phyloP scores from a whole-genome alignment of 2,113 vertebrate species.

The Pomatostomus ruficeps region DNA sequence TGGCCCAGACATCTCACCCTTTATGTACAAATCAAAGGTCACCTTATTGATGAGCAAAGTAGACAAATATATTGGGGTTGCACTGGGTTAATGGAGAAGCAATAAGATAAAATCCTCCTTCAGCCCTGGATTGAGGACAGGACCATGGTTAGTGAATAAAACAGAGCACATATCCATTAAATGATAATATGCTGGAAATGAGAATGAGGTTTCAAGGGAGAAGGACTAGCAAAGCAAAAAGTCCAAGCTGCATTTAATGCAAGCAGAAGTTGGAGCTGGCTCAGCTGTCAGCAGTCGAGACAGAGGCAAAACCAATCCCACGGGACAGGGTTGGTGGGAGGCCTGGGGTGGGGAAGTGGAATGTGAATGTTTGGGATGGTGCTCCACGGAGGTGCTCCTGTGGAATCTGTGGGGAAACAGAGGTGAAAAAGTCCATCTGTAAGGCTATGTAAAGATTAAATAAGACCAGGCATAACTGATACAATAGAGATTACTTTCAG shows the following conservation, averaged over 20 bases:
- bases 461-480: not conserved
- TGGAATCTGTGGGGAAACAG: not conserved
- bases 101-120: not conserved
- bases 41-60: not conserved
- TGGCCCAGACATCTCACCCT: not conserved
- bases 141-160: not conserved
- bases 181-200: not conserved
- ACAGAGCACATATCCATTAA: rapidly evolving
- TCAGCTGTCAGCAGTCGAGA: not conserved
- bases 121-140: not conserved
- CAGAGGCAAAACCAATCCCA: not conserved
- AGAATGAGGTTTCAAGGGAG: not conserved
- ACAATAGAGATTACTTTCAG: not conserved
- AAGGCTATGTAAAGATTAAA: not conserved
- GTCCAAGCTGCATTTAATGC: not conserved
- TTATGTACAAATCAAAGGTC: not conserved
- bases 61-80: not conserved
- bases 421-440: not conserved
- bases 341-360: not conserved
- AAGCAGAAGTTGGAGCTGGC: not conserved
- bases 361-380: not conserved
- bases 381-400: not conserved
- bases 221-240: not conserved
- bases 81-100: not conserved
- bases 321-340: not conserved